Base-by-base conservation (phyloP, 2,113 vertebrate species). In the Dolichallabes microphthalmus region DNA sequence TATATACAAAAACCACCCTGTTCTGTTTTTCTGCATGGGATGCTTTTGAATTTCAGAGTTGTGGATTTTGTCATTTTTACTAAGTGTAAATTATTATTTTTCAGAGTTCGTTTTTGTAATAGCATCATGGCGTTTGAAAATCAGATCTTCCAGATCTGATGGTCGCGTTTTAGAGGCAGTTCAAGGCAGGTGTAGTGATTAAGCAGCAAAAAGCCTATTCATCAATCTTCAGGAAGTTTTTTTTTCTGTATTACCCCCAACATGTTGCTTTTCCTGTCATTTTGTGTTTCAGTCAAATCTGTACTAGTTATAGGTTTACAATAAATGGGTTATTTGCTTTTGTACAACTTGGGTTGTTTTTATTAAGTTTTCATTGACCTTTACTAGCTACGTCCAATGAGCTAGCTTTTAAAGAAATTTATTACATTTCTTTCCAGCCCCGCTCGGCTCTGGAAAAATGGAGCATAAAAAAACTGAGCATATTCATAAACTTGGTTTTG, bases 241-340 rank as follows among this genome's bases (percentile, higher is more conserved):
- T 66, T 76, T 61, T 77, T 57, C 64, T 32, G 57, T 87, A 80
- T 58, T 71, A 52, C 53, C 13, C 19, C 30, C 74, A 35, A 52
- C 13, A 32, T 39, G n/a, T 22, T n/a, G 68, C 71, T 79, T 86
- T 87, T 69, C 32, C 5, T 80, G 27, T 76, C 25, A 58, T 73
- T 53, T 84, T 77, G 58, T 76, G 58, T 78, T 85, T 71, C 76
- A 85, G 88, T 90, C 90, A 85, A 90, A 82, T 80, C 88, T 95
- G 94, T 95, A 93, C 89, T 88, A 83, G 75, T 90, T 88, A 89
- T 92, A 93, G 94, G 92, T 85, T 87, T 93, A 90, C 92, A 95
- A 95, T 95, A 95, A 95, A 95, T 90, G 74, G 90, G 87, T 90
- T 64, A 32, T 90, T 94, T 92, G 91, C 89, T 93, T 94, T 94